These are phyloP conservation scores for Cheilosia soror DNA, from an alignment of 2,888 invertebrate species.

Conservation along the genomic window DNA sequence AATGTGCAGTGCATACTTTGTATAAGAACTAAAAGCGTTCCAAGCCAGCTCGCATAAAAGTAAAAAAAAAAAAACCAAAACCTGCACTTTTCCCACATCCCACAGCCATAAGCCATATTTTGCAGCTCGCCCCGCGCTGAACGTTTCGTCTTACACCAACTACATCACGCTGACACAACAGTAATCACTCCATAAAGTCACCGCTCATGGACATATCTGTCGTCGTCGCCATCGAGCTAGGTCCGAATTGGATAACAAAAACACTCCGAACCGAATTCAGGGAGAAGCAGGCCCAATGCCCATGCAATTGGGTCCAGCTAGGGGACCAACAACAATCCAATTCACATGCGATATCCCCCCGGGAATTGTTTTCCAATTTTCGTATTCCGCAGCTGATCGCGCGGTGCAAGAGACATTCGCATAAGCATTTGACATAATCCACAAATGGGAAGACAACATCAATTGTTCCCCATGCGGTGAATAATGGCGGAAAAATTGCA, in stretches of 20 bases:
- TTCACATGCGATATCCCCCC: slow-evolving; percentile 54
- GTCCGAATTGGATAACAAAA: slow-evolving; percentile 35
- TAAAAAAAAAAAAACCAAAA: slow-evolving; percentile 15
- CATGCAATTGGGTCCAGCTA: neutral
- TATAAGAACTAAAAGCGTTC: neutral
- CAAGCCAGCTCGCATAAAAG: neutral
- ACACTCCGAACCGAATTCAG: slow-evolving; percentile 39
- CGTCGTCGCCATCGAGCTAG: slow-evolving; percentile 16
- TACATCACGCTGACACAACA: slow-evolving; percentile 73
- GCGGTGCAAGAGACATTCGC: slow-evolving; percentile 27
- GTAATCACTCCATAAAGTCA: slow-evolving; percentile 74
- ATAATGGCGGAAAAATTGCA: slow-evolving; percentile 46
- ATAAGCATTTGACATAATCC: slow-evolving; percentile 71
- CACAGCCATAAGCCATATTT: slow-evolving; percentile 62
- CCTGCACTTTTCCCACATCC: slow-evolving; percentile 56
- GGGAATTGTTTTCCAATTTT: slow-evolving; percentile 70
- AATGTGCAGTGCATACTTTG: slow-evolving; percentile 16
- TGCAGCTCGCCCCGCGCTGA: slow-evolving; percentile 22
- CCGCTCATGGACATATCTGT: slow-evolving; percentile 60
- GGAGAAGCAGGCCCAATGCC: slow-evolving; percentile 32
- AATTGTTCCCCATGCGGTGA: slow-evolving; percentile 66
- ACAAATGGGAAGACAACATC: slow-evolving; percentile 70
- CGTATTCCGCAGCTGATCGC: slow-evolving; percentile 50
- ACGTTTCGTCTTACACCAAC: slow-evolving; percentile 64
- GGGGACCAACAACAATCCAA: slow-evolving; percentile 13